A percentile compares a stretch with the other conserved stretches of the same genome.
Conservation (phyloP, 1,140 invertebrate genomes). For the Holotrichia oblita region DNA sequence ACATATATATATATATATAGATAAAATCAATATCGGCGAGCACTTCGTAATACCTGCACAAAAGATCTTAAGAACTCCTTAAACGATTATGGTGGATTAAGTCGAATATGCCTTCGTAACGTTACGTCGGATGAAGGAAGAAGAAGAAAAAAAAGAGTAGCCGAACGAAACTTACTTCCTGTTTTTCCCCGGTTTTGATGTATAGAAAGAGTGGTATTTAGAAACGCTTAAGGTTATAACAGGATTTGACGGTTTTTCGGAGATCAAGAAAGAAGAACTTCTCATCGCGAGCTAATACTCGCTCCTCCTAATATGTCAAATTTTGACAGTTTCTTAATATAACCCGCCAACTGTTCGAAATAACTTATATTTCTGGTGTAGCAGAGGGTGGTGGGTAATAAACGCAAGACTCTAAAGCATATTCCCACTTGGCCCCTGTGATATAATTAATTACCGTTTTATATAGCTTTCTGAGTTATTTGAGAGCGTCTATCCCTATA, state of each 20-base stretch:
- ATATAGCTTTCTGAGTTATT: conserved; percentile 6
- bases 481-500: background rate
- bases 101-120: conserved; percentile 19
- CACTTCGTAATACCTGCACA: background rate
- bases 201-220: conserved; percentile 20
- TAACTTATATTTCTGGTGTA: background rate
- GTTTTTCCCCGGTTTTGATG: background rate
- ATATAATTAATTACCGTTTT: background rate
- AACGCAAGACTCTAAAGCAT: background rate
- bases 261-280: background rate
- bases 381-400: background rate
- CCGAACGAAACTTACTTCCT: background rate
- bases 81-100: conserved; percentile 6
- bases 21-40: background rate
- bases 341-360: too few species aligned
- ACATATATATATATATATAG: background rate
- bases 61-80: background rate
- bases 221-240: conserved; percentile 5
- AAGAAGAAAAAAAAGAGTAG: too few species aligned
- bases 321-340: background rate
- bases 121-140: background rate
- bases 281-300: background rate
- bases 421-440: background rate
- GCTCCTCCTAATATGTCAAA: background rate
- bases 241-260: background rate